Evolutionary conservation across 2,797 vertebrate genomes (phyloP).

Genomic region (Coregonus suidteri): DNA sequence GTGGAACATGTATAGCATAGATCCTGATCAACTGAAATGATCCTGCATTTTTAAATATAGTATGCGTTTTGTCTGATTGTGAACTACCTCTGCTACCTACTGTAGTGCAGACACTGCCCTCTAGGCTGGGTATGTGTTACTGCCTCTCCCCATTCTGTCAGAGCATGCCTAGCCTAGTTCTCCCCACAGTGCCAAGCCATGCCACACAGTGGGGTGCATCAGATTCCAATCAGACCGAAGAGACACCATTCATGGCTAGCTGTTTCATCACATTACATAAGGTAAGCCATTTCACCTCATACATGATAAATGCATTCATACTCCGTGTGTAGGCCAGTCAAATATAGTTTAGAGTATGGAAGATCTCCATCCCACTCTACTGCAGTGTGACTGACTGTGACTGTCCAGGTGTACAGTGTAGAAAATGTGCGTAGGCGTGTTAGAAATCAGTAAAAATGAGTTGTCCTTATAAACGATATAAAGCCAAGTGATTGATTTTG

Average conservation of each 20-base stretch:
- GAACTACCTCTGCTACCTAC: slow-evolving; percentile 7
- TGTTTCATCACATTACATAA: slow-evolving; percentile 11
- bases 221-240: neutral
- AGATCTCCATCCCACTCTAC: neutral
- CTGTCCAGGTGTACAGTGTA: neutral
- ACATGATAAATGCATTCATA: neutral
- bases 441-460: too few species aligned
- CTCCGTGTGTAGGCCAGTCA: neutral
- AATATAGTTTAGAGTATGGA: neutral
- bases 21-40: neutral
- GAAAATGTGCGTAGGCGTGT: neutral
- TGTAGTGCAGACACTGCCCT: slow-evolving; percentile 63
- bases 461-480: neutral
- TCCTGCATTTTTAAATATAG: neutral
- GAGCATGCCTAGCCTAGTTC: slow-evolving; percentile 39
- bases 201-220: neutral
- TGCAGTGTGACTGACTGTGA: neutral
- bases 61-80: neutral
- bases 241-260: slow-evolving; percentile 7
- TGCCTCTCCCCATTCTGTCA: slow-evolving; percentile 45
- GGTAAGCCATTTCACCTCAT: neutral
- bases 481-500: neutral
- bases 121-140: slow-evolving; percentile 61
- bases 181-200: slow-evolving; percentile 31
- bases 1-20: neutral